These are phyloP conservation scores for Micoletzkya japonica DNA, from an alignment of 2,888 invertebrate species.

Conservation along the genomic window DNA sequence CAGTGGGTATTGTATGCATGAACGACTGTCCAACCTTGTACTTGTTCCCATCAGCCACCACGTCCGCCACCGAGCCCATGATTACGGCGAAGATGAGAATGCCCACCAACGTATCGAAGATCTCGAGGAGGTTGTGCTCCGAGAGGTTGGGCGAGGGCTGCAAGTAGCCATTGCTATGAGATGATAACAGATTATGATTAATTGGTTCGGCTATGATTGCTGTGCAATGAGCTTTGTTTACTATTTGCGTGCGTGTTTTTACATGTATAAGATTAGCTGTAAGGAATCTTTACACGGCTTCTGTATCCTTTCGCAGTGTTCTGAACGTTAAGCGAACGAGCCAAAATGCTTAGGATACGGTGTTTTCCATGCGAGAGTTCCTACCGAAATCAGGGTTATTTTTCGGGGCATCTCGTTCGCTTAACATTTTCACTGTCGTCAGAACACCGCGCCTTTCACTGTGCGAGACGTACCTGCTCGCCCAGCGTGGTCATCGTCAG, in stretches of 20 bases:
- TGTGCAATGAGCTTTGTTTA: too few relatives aligned
- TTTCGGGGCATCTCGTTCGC: too few relatives aligned
- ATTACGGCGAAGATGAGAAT: conserved; percentile 51
- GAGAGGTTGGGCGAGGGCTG: conserved; percentile 47
- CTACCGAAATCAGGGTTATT: too few relatives aligned
- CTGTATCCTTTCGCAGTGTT: not conserved
- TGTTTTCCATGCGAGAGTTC: too few relatives aligned
- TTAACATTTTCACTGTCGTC: too few relatives aligned
- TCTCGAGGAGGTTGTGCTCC: conserved; percentile 42
- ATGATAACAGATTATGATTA: not conserved
- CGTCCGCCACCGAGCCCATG: conserved; percentile 44
- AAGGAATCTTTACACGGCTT: too few relatives aligned
- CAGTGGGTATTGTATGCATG: not conserved
- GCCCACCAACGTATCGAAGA: conserved; percentile 45
- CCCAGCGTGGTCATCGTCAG: conserved; percentile 55
- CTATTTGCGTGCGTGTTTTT: too few relatives aligned
- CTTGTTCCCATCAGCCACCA: conserved; percentile 28
- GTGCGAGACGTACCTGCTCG: conserved; percentile 37
- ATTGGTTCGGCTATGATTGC: too few relatives aligned
- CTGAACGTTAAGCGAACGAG: too few relatives aligned
- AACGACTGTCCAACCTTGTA: not conserved
- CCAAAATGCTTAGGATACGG: too few relatives aligned
- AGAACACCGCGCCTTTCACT: conserved; percentile 1
- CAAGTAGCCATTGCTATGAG: conserved; percentile 14
- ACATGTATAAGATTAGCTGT: too few relatives aligned